Evolutionary conservation across 1,140 invertebrate genomes (phyloP), one percentile per base, ranked within the genome.

Genomic region (Melanaphis sacchari): DNA sequence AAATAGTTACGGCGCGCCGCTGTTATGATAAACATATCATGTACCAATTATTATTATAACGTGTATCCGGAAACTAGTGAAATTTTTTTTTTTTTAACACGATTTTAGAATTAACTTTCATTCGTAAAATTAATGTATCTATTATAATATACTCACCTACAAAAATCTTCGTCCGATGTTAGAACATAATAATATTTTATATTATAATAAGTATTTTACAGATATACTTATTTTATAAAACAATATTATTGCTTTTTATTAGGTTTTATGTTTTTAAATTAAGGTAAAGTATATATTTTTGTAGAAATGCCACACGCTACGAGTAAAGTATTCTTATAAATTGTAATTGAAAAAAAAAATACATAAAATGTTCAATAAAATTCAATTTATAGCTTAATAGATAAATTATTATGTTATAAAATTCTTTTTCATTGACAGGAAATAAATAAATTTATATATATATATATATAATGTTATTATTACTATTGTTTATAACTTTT

Each of bases 1-100:
- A 90, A 90, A 40, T 31, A 9, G 36, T 90, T 66, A 41, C 52
- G 88, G 88, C 88, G 88, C 88, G 46, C 59, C 59, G n/a, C 59
- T 76, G 59, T 76, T n/a, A 18, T n/a, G 36, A n/a, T 76, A 76
- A 52, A 36, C 87, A 49, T 11, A 76, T 82, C 76, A 36, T 82
- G 38, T 82, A 76, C 15, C 18, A 76, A 76, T 76, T n/a, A 76
- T n/a, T 76, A 76, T 76, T 36, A 76, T n/a, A 76, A 76, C 59
- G 11, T 18, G 59, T 76, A 76, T 76, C 59, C 59, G 59, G 59
- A 76, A 76, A 76, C 59, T 76, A n/a, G 59, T 36, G 59, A 76
- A 76, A n/a, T 76, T 76, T 49, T n/a, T 76, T 76, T 66, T 76
- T 66, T n/a, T 76, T n/a, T n/a, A 66, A 66, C 15, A 66, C 31